A percentile compares a stretch with the other conserved stretches of the same genome.
Conservation (phyloP, 2,888 invertebrate species). For the Torymus auratus region DNA sequence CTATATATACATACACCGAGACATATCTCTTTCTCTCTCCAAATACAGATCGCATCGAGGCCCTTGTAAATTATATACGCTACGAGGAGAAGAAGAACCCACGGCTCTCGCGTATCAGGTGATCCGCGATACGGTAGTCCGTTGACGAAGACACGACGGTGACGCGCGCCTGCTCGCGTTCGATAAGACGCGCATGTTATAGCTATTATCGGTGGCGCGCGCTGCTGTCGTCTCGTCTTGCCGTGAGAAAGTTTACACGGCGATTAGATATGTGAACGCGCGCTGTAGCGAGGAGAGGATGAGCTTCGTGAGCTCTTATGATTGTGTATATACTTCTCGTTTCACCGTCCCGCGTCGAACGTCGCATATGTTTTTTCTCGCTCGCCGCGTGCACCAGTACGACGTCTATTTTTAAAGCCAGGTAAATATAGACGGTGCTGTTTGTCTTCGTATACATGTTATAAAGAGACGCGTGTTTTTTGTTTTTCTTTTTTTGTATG, state of each 20-base stretch:
- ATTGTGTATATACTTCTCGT: background rate
- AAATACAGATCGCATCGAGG: too few relatives aligned
- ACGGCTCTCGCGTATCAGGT: too few relatives aligned
- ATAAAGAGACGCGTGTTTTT: background rate
- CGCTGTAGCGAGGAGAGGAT: background rate
- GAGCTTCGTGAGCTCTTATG: too few relatives aligned
- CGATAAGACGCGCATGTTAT: conserved; percentile 40
- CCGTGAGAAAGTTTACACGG: conserved; percentile 60
- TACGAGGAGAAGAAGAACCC: too few relatives aligned
- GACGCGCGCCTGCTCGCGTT: background rate
- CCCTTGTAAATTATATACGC: too few relatives aligned
- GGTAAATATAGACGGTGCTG: conserved; percentile 35
- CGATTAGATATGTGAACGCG: conserved; percentile 52
- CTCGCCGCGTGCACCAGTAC: background rate
- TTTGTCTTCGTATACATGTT: background rate
- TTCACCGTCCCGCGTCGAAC: background rate
- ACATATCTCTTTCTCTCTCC: too few relatives aligned
- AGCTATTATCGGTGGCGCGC: conserved; percentile 7
- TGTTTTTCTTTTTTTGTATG: too few relatives aligned
- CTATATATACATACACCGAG: too few relatives aligned
- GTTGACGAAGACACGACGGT: background rate
- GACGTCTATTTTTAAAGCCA: conserved; percentile 28
- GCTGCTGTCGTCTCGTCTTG: conserved; percentile 45
- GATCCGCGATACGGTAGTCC: background rate
- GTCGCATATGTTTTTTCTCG: background rate